Evolutionary conservation across 2,797 vertebrate genomes (phyloP), one percentile per base, ranked within the genome.

Genomic region (Tokudaia muenninki): DNA sequence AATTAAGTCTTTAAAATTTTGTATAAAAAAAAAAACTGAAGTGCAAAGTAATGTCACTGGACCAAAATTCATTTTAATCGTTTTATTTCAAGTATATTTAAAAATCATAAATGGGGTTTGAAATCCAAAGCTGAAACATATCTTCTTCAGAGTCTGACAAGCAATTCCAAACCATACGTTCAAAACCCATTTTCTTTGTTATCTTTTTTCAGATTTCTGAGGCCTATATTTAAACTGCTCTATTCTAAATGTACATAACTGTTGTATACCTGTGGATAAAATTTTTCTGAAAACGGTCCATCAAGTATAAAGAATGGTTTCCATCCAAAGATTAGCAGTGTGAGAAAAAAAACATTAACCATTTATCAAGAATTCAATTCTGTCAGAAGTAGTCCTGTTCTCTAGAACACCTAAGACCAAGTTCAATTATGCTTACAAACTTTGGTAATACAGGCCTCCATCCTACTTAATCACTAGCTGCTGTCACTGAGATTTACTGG

Each of bases 41-140:
- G 59, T 97, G 93, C 92, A 96, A 97, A 98, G 97, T 97, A 97
- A 97, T 95, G 34, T 98, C 94, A 97, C 84, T 95, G 96, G 80
- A 97, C n/a, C 94, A 97, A 97, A 96, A 93, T 95, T 96, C 61
- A 87, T 52, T 97, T 97, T 94, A 92, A 98, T 92, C 63, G 50
- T 94, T 96, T 96, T 95, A 98, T 96, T 98, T 98, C 97, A 98
- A 98, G 84, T 96, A 74, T 96, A 93, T 72, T 97, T 94, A 77
- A 98, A 94, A 97, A 97, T 97, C 95, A 97, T 97, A 95, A 97
- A 92, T 89, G 91, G 97, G 91, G 80, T 97, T 97, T 94, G 12
- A 91, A 96, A 96, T 96, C 77, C 81, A 88, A 92, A 94, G 55
- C 72, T 75, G 63, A 96, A 97, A 94, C 89, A 97, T 70, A 88